Evolutionary conservation across 2,797 vertebrate species (phyloP), one percentile per base, ranked within the genome.

Genomic region (Steatocranus sp.): DNA sequence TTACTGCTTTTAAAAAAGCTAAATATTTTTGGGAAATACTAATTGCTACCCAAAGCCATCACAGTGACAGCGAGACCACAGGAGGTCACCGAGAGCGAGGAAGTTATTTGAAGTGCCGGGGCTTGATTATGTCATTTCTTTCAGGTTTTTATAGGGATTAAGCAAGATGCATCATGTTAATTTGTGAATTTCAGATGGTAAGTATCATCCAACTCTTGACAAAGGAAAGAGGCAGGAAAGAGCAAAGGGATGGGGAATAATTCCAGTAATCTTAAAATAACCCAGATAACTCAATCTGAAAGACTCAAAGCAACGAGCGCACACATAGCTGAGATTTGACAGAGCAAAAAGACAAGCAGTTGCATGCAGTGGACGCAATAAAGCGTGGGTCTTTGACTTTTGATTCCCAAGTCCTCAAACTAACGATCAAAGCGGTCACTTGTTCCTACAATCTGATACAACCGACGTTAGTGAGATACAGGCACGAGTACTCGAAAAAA

Each of bases 401-500:
- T 11, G 38, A 70, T 46, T 70, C 38, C 38, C 38, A 3, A 27
- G 23, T 27, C 38, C 38, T 70, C 38, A 43, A 70, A 11, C 66
- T 46, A 27, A 70, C 6, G 1, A 11, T 11, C 23, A 11, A 41
- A 68, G 12, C 12, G 14, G 20, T 41, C n/a, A 15, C 36, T 38
- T 0, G 8, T 43, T 27, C 38, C 63, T 68, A 43, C 20, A 17
- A 23, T 25, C 14, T 11, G 63, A 68, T 25, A 68, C 63, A 1
- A 25, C 5, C 20, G 3, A 68, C 34, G 2, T 68, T 3, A 68
- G 8, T 25, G 20, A 68, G 14, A 43, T 25, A 68, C 23, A 43
- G 0, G 63, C 8, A 7, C 5, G 3, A 41, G 12, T 17, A 68
- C 36, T 68, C 5, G 0, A 0, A 36, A 38, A 66, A 23, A 68